These are phyloP conservation scores for Cepphus grylle DNA, from an alignment of 2,113 vertebrate genomes.

Conservation along the genomic window DNA sequence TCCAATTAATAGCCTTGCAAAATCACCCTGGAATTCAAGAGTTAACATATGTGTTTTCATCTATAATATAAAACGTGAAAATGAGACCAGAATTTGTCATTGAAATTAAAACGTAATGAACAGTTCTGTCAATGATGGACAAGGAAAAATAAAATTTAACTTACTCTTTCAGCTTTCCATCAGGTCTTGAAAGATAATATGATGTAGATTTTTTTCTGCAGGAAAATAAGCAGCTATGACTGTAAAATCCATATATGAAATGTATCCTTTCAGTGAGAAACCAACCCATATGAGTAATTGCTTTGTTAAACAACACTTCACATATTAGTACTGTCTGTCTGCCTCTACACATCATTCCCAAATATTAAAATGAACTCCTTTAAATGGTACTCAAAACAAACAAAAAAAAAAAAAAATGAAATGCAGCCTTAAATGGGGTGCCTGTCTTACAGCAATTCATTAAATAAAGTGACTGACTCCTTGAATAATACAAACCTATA, in stretches of 20 bases:
- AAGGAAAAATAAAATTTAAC: neutral
- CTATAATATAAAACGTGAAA: neutral
- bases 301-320: neutral
- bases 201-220: rapidly evolving
- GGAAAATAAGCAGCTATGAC: neutral
- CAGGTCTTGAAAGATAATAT: neutral
- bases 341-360: neutral
- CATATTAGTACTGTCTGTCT: neutral
- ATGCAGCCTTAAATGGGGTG: neutral
- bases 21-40: neutral
- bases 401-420: neutral
- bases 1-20: neutral
- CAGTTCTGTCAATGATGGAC: neutral
- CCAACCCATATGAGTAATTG: neutral
- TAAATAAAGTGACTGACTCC: neutral
- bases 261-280: neutral
- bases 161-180: neutral
- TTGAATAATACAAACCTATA: neutral
- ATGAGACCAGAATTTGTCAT: neutral
- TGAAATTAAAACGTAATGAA: neutral
- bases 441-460: neutral
- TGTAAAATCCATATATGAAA: neutral
- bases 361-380: neutral
- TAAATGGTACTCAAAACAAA: neutral
- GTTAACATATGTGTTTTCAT: neutral